Evolutionary conservation across 1,140 invertebrate species (phyloP), one percentile per base, ranked within the genome.

Genomic region (Drosophila pseudoobscura): DNA sequence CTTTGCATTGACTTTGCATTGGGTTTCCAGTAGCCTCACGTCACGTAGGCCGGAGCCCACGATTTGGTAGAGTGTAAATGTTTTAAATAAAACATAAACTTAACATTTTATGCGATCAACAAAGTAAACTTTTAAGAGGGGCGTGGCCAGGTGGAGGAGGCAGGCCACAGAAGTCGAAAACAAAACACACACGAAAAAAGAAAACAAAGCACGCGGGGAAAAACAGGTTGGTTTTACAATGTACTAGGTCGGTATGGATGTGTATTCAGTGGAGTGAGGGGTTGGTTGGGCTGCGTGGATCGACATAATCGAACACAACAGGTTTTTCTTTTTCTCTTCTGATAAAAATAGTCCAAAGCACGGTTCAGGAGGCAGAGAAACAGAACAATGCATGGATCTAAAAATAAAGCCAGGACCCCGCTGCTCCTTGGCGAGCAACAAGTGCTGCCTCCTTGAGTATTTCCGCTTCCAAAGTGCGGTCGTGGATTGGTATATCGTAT

Each of bases 21-120:
- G 15, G 44, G 22, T 43, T 71, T 54, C 60, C 35, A 39, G 35
- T 39, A 47, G n/a, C 17, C 11, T 26, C 24, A 7, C 50, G 80
- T 87, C 80, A 85, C 82, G 80, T 85, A 85, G 78, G 64, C 80
- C 80, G 66, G 47, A 52, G 20, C 31, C 5, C 45, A 51, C 29
- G 43, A 50, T 66, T 62, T 50, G 20, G 41, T 70, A 59, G 44
- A 55, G 70, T 78, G 70, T 59, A 51, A 79, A 79, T 84, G 26
- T 55, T 50, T 75, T 41, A 46, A 51, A 31, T 45, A 46, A 68
- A 68, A 66, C 45, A 72, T 73, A 84, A 84, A 72, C 50, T 44
- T 45, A 11, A 43, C 35, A 31, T 46, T 75, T 83, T 64, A 83
- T 73, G 15, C 22, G 29, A 39, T 55, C 60, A 59, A 76, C 47